Percentiles rank a stretch among this genome's conserved stretches.
These are phyloP conservation scores for Heloderma charlesbogerti DNA, from an alignment of 2,113 vertebrate species.

Conservation along the genomic window DNA sequence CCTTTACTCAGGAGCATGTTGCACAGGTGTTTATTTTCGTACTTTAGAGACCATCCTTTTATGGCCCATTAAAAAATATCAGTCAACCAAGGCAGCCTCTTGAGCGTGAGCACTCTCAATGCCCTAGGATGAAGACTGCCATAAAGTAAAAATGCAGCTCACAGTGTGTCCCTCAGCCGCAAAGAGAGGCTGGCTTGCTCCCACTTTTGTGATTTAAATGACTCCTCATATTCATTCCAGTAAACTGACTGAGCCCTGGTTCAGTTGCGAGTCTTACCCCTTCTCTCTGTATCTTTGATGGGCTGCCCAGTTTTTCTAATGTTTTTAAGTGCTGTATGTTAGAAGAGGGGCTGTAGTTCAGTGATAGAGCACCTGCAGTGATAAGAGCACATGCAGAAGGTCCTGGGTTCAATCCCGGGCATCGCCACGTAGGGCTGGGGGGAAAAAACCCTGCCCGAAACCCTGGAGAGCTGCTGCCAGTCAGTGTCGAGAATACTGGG, in stretches of 20 bases:
- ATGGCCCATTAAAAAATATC: background rate
- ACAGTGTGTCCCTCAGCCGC: background rate
- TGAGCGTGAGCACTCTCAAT: background rate
- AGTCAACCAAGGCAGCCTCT: background rate
- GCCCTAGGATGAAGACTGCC: background rate
- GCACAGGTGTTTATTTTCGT: background rate
- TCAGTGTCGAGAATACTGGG: no score
- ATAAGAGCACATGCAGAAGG: no score
- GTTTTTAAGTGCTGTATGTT: background rate
- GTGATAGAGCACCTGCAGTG: no score
- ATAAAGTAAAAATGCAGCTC: background rate
- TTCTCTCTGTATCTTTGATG: background rate
- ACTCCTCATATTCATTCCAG: background rate
- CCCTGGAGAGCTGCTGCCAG: no score
- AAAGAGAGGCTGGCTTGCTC: no score
- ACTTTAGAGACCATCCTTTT: background rate
- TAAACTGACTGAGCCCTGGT: background rate
- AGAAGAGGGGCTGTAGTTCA: no score
- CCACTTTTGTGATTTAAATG: background rate
- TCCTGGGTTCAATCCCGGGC: no score
- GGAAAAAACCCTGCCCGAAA: no score
- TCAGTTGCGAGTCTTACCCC: background rate
- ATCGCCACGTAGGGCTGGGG: no score
- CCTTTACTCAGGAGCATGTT: background rate
- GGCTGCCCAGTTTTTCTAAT: background rate